These are phyloP conservation scores for Paracyclopina nana DNA, from an alignment of 1,140 invertebrate genomes.

Conservation along the genomic window DNA sequence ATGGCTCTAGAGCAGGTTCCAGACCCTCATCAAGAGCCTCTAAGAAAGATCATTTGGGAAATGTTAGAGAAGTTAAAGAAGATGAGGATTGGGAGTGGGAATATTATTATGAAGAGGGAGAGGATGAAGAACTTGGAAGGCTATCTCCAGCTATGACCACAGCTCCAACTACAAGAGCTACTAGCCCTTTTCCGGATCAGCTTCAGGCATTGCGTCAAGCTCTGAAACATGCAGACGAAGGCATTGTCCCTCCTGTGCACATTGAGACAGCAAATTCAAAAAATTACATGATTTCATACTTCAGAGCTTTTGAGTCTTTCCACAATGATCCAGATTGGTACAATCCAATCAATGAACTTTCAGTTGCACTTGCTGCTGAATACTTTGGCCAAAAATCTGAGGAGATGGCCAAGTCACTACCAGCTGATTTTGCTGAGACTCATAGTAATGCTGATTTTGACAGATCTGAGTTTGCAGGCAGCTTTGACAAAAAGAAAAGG, in stretches of 20 bases:
- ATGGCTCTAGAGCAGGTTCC: not conserved
- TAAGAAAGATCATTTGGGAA: not conserved
- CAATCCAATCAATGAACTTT: not conserved
- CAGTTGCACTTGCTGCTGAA: not conserved
- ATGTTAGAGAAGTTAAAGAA: not conserved
- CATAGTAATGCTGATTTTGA: not conserved
- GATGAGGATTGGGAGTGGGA: not conserved
- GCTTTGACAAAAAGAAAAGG: too few species aligned
- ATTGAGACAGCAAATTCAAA: not conserved
- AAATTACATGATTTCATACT: not conserved
- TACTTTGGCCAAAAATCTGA: not conserved
- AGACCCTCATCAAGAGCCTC: not conserved
- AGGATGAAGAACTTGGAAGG: not conserved
- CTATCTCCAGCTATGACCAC: not conserved
- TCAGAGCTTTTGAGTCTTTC: not conserved
- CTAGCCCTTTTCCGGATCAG: not conserved
- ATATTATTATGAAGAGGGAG: not conserved
- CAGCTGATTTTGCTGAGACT: not conserved
- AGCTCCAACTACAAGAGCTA: not conserved
- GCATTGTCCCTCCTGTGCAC: not conserved
- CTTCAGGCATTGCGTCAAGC: not conserved
- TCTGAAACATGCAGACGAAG: not conserved
- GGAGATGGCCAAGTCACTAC: not conserved
- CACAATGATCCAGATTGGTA: too few species aligned
- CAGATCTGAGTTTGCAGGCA: too few species aligned